These are phyloP conservation scores for Cyphomyrus plagiostoma DNA, from an alignment of 2,113 vertebrate species.

Conservation along the genomic window DNA sequence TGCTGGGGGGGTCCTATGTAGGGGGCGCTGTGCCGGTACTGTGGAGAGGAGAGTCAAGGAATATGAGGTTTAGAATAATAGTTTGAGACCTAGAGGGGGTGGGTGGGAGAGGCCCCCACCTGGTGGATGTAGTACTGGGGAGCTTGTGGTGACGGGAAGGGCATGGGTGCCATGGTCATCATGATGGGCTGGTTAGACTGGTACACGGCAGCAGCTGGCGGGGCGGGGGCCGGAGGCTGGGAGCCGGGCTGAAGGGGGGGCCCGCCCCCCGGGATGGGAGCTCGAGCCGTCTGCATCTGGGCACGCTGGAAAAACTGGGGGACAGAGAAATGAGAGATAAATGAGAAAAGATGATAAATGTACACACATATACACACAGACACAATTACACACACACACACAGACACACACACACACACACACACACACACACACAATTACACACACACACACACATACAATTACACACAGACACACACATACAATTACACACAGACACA, in stretches of 20 bases:
- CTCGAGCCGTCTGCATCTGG: slow-evolving; percentile 85
- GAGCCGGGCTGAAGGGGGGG: slow-evolving; percentile 84
- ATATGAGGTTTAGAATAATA: background rate
- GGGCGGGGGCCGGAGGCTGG: slow-evolving; percentile 55
- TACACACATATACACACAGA: background rate
- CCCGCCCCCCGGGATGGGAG: slow-evolving; percentile 79
- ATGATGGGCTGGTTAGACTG: slow-evolving; percentile 90
- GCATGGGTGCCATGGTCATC: slow-evolving; percentile 92
- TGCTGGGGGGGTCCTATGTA: slow-evolving; percentile 90
- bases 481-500: rapidly evolving
- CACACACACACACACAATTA: background rate
- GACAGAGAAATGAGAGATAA: background rate
- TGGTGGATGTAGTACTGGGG: slow-evolving; percentile 95
- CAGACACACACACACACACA: background rate
- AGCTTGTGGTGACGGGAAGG: slow-evolving; percentile 85
- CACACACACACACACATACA: background rate
- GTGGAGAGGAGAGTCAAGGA: slow-evolving; percentile 2
- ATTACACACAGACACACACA: background rate
- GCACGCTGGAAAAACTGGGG: slow-evolving; percentile 91
- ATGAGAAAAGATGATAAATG: background rate
- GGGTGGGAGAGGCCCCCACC: slow-evolving; percentile 48
- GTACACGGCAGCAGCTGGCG: slow-evolving; percentile 79
- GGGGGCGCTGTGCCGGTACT: slow-evolving; percentile 88
- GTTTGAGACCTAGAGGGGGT: too few relatives aligned
- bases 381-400: too few relatives aligned